These are phyloP conservation scores for Leptopilina boulardi DNA, from an alignment of 1,140 invertebrate species.

Conservation along the genomic window DNA sequence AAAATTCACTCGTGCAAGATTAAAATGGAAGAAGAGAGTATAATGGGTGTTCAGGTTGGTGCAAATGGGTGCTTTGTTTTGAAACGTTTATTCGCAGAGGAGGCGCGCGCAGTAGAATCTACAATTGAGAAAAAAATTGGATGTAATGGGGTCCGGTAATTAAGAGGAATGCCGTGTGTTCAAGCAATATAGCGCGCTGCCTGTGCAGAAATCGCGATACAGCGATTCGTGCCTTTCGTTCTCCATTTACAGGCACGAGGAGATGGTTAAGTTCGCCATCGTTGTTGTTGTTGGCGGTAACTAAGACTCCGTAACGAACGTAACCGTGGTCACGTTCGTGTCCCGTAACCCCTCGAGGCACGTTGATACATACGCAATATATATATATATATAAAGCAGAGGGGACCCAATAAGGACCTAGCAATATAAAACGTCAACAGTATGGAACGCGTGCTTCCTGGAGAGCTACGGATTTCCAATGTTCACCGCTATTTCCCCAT, in stretches of 20 bases:
- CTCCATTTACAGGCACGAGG: slow-evolving; percentile 57
- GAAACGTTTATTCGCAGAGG: too few relatives aligned
- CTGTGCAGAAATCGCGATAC: slow-evolving; percentile 35
- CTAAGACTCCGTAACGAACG: slow-evolving; percentile 51
- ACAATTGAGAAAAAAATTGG: slow-evolving; percentile 46
- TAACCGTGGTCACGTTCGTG: slow-evolving; percentile 47
- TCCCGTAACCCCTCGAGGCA: slow-evolving; percentile 28
- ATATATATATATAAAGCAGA: too few relatives aligned
- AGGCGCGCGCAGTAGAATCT: neutral
- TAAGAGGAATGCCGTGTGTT: slow-evolving; percentile 58
- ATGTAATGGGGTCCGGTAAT: slow-evolving; percentile 55
- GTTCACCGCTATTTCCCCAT: slow-evolving; percentile 23
- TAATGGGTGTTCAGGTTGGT: neutral
- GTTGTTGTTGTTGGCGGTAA: slow-evolving; percentile 48
- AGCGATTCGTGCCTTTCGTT: slow-evolving; percentile 45
- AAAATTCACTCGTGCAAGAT: too few relatives aligned
- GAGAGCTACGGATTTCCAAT: neutral
- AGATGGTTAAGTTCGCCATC: slow-evolving; percentile 56
- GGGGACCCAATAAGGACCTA: slow-evolving; percentile 21
- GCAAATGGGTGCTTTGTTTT: slow-evolving; percentile 2
- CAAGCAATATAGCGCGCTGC: slow-evolving; percentile 44
- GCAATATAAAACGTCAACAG: neutral
- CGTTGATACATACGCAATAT: slow-evolving; percentile 33
- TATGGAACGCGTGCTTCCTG: slow-evolving; percentile 14
- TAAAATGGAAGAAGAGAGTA: too few relatives aligned